A percentile compares a stretch with the other conserved stretches of the same genome.
Conservation (phyloP, 2,113 vertebrate species). For the Nothoprocta perdicaria region DNA sequence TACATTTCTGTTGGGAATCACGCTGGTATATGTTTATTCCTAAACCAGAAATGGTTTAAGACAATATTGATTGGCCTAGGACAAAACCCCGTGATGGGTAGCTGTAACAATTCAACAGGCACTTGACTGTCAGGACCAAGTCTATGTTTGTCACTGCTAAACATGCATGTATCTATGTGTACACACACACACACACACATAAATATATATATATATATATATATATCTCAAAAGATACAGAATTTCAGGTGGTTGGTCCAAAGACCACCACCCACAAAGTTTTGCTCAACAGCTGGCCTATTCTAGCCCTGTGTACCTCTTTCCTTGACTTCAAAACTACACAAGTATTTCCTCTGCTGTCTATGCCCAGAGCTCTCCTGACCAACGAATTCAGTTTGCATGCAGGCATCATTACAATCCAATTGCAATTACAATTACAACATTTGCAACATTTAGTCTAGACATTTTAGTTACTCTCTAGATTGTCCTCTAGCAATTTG, state of each 20-base stretch:
- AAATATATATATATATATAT: not conserved
- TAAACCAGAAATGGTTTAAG: not conserved
- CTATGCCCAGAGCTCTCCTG: not conserved
- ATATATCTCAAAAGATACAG: accelerated
- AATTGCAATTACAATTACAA: too few relatives aligned
- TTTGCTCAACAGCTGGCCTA: not conserved
- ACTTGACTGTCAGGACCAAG: not conserved
- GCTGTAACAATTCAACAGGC: not conserved
- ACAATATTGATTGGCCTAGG: not conserved
- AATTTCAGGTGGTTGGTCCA: not conserved
- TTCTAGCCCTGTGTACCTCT: not conserved
- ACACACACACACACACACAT: not conserved
- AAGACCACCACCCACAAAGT: not conserved
- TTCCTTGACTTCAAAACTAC: not conserved
- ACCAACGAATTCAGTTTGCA: not conserved
- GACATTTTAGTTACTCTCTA: too few relatives aligned
- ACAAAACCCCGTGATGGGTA: not conserved
- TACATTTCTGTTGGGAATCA: not conserved
- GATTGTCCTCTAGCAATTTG: too few relatives aligned
- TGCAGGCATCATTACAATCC: not conserved
- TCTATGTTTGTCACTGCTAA: not conserved
- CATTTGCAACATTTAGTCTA: too few relatives aligned
- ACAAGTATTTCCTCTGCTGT: not conserved
- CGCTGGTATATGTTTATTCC: not conserved
- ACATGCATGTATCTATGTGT: not conserved